A percentile compares a stretch with the other conserved stretches of the same genome.
Conservation (phyloP, 2,888 invertebrate species). For the Oscheius sp. region DNA sequence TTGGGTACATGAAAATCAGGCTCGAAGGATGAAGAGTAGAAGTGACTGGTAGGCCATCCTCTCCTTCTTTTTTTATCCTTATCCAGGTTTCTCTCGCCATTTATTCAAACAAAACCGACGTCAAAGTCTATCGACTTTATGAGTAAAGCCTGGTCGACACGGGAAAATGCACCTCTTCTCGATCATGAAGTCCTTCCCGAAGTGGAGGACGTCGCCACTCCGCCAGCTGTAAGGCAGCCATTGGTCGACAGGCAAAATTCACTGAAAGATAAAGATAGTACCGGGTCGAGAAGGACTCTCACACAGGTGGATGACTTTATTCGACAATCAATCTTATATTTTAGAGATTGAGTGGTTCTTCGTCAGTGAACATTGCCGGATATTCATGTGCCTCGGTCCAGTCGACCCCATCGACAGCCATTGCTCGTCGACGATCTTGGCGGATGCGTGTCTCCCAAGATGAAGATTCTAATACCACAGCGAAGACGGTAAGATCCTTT, state of each 20-base stretch:
- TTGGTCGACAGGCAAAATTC: conserved; percentile 36
- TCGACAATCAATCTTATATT: not conserved
- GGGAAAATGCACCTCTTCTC: conserved; percentile 24
- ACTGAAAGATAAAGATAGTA: conserved; percentile 20
- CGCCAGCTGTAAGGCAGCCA: conserved; percentile 31
- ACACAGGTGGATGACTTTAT: not conserved
- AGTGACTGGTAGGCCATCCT: conserved; percentile 87
- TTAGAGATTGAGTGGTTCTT: conserved; percentile 18
- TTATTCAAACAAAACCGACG: conserved; percentile 45
- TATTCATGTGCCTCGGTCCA: not conserved
- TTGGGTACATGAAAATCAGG: conserved; percentile 94
- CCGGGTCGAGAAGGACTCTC: not conserved
- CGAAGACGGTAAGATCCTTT: conserved; percentile 10
- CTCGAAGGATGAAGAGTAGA: conserved; percentile 93
- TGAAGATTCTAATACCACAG: not conserved
- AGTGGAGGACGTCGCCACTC: conserved; percentile 8
- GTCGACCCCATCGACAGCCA: conserved; percentile 6
- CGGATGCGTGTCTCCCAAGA: conserved; percentile 14
- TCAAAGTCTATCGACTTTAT: conserved; percentile 56
- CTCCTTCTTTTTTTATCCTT: not conserved
- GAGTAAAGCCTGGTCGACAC: conserved; percentile 5
- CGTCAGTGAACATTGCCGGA: conserved; percentile 17
- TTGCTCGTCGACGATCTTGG: conserved; percentile 38
- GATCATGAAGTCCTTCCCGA: conserved; percentile 16
- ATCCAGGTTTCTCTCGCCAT: conserved; percentile 51